A percentile compares a stretch with the other conserved stretches of the same genome.
Evolutionary conservation across 1,140 invertebrate genomes (phyloP).

Genomic region (Tetragonula clypearis): DNA sequence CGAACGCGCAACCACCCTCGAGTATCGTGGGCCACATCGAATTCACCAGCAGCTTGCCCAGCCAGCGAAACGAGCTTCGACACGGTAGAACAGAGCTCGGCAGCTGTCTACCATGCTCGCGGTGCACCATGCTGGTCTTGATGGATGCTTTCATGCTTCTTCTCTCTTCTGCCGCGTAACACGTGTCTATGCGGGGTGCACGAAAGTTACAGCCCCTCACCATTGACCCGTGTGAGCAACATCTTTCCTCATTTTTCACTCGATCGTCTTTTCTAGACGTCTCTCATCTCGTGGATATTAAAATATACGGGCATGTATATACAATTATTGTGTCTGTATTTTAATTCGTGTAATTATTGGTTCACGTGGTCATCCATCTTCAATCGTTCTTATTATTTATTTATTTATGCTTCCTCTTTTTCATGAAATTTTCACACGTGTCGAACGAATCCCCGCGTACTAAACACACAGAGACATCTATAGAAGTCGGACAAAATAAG

Average conservation of each 20-base stretch:
- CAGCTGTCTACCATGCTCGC: conserved; percentile 68
- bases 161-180: conserved; percentile 38
- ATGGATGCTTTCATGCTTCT: conserved; percentile 68
- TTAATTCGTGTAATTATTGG: too few relatives aligned
- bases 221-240: not conserved
- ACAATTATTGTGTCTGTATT: too few relatives aligned
- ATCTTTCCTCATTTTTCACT: not conserved
- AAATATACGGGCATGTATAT: too few relatives aligned
- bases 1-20: conserved; percentile 44
- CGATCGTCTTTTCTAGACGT: not conserved
- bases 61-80: conserved; percentile 56
- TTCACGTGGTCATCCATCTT: too few relatives aligned
- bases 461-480: too few relatives aligned
- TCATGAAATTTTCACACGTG: too few relatives aligned
- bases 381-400: too few relatives aligned
- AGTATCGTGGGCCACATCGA: conserved; percentile 44
- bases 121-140: conserved; percentile 66
- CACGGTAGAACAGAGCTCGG: conserved; percentile 67
- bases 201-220: too few relatives aligned
- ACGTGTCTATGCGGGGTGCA: conserved; percentile 48
- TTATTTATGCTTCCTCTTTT: too few relatives aligned
- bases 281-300: too few relatives aligned
- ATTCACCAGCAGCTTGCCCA: conserved; percentile 50
- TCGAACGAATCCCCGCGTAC: too few relatives aligned
- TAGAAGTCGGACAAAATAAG: too few relatives aligned